These are phyloP conservation scores for Listronotus bonariensis DNA, from an alignment of 1,140 invertebrate genomes.

Conservation along the genomic window DNA sequence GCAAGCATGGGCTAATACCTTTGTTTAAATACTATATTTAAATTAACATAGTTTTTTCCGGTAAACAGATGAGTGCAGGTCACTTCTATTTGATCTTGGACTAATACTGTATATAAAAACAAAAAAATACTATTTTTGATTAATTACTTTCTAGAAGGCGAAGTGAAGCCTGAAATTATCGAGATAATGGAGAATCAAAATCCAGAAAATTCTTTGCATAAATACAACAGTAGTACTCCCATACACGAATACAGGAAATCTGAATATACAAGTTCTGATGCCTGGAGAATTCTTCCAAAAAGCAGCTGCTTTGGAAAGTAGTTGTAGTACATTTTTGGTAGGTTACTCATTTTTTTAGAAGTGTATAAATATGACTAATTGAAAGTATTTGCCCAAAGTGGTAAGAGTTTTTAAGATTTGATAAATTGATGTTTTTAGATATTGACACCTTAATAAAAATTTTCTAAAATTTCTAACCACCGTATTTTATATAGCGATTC, in stretches of 20 bases:
- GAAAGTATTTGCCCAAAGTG: background rate
- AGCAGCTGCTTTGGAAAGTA: slow-evolving; percentile 64
- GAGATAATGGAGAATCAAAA: slow-evolving; percentile 52
- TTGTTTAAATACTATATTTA: too few species aligned
- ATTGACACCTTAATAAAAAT: too few species aligned
- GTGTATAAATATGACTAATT: background rate
- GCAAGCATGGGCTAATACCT: too few species aligned
- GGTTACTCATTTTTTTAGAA: background rate
- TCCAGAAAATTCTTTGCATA: slow-evolving; percentile 54
- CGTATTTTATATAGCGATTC: too few species aligned
- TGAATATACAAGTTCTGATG: slow-evolving; percentile 85
- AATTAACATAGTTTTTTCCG: too few species aligned
- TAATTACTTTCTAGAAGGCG: slow-evolving; percentile 27
- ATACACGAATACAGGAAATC: slow-evolving; percentile 83
- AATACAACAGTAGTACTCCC: slow-evolving; percentile 64
- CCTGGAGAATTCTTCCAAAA: slow-evolving; percentile 73
- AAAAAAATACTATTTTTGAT: slow-evolving; percentile 29
- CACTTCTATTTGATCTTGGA: too few species aligned
- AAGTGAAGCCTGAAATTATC: slow-evolving; percentile 46
- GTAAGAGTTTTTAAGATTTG: too few species aligned
- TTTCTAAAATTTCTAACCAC: too few species aligned
- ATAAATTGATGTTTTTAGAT: too few species aligned
- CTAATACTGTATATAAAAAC: slow-evolving; percentile 44
- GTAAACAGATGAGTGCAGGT: too few species aligned
- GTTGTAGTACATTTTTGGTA: slow-evolving; percentile 72